phyloP scores from a whole-genome alignment of 92 coral and sea anemone genomes.

The Montipora capitata region DNA sequence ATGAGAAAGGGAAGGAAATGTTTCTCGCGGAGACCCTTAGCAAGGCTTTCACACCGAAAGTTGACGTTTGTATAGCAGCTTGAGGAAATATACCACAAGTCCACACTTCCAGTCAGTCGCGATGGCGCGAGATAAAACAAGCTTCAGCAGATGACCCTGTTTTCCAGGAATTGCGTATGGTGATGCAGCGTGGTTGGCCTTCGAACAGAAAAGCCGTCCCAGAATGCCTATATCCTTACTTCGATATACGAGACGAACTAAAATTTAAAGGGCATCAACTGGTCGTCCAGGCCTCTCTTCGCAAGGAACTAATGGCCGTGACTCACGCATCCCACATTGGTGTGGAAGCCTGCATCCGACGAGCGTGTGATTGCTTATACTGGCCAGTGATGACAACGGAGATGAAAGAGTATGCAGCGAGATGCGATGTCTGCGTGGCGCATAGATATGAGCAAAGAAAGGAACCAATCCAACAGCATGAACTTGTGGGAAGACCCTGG shows the following conservation, averaged over 20 bases:
- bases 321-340: conserved; percentile 51
- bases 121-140: too few species aligned
- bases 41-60: too few species aligned
- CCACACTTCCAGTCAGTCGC: too few species aligned
- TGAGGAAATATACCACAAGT: too few species aligned
- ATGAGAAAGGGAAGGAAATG: too few species aligned
- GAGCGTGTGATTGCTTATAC: conserved; percentile 57
- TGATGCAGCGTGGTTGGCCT: conserved; percentile 2
- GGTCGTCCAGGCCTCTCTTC: conserved; percentile 50
- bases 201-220: neutral
- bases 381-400: conserved; percentile 62
- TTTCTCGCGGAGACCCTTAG: too few species aligned
- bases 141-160: conserved; percentile 27
- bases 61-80: too few species aligned
- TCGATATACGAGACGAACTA: conserved; percentile 9
- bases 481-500: conserved; percentile 47
- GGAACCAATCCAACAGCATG: conserved; percentile 51
- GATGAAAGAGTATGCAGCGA: conserved; percentile 23
- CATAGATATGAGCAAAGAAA: conserved; percentile 5
- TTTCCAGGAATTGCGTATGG: conserved; percentile 30
- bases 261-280: conserved; percentile 49
- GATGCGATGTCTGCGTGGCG: conserved; percentile 32
- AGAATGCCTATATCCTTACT: neutral
- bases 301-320: conserved; percentile 46
- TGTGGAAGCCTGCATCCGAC: conserved; percentile 38